Conservation (phyloP, 2,113 vertebrate species). For the Porphyrio hochstetteri region DNA sequence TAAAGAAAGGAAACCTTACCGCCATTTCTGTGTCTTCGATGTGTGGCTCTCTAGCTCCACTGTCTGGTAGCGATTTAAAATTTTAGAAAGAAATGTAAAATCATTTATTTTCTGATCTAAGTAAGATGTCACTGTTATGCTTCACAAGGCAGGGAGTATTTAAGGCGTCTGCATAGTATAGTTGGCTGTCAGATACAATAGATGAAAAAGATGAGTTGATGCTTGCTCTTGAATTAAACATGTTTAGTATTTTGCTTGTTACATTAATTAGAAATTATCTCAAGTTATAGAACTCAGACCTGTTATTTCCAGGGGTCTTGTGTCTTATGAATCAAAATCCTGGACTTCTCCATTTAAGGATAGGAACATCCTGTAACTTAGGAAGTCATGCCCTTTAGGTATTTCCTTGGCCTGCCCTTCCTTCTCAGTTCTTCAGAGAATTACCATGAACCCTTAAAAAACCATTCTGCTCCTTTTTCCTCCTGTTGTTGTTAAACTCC, state of each 20-base stretch:
- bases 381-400: not conserved
- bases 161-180: not conserved
- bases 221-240: not conserved
- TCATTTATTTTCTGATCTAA: not conserved
- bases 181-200: not conserved
- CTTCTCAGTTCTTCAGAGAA: not conserved
- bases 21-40: not conserved
- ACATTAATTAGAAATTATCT: not conserved
- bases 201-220: not conserved
- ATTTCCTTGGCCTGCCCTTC: not conserved
- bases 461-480: not conserved
- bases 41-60: constrained; percentile 76
- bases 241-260: not conserved
- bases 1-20: not conserved
- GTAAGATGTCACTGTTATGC: not conserved
- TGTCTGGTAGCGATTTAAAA: constrained; percentile 66
- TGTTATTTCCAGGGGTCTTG: not conserved
- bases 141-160: not conserved
- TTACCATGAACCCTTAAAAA: not conserved
- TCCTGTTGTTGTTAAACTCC: not conserved
- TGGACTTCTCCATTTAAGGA: not conserved
- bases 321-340: not conserved
- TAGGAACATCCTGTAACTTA: not conserved
- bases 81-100: not conserved
- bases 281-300: not conserved